Conservation (phyloP, 2,888 invertebrate species). For the Chrysotoxum bicinctum region DNA sequence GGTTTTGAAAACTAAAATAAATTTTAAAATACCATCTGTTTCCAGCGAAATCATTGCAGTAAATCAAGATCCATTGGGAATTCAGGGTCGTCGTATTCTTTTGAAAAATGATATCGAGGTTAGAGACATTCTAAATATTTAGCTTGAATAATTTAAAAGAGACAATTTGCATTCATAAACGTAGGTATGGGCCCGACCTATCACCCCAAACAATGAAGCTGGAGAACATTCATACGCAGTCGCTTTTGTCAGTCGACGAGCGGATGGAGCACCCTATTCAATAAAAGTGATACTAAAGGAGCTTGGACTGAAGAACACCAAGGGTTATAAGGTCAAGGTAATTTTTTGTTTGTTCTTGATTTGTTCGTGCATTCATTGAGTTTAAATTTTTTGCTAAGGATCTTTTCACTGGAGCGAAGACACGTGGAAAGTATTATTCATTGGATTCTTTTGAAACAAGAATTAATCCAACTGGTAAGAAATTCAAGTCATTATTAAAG, state of each 20-base stretch:
- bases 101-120: conserved; percentile 81
- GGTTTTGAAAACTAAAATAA: conserved; percentile 2
- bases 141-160: neutral
- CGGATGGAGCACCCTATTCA: conserved; percentile 81
- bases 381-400: conserved; percentile 38
- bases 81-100: conserved; percentile 84
- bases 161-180: neutral
- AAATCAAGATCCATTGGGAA: conserved; percentile 87
- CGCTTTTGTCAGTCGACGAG: conserved; percentile 81
- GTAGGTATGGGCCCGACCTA: conserved; percentile 81
- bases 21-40: neutral
- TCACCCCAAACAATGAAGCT: conserved; percentile 77
- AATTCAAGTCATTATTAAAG: neutral
- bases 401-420: conserved; percentile 44
- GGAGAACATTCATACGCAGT: conserved; percentile 82
- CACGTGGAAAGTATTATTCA: conserved; percentile 24
- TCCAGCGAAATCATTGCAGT: conserved; percentile 83
- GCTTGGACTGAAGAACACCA: conserved; percentile 78
- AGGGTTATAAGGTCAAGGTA: conserved; percentile 78
- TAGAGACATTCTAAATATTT: conserved; percentile 19
- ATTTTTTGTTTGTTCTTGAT: conserved; percentile 49
- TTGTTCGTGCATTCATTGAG: neutral
- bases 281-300: conserved; percentile 77
- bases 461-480: conserved; percentile 74
- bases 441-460: conserved; percentile 71